Evolutionary conservation across 2,888 invertebrate genomes (phyloP).

Genomic region (Tortricodes alternella): DNA sequence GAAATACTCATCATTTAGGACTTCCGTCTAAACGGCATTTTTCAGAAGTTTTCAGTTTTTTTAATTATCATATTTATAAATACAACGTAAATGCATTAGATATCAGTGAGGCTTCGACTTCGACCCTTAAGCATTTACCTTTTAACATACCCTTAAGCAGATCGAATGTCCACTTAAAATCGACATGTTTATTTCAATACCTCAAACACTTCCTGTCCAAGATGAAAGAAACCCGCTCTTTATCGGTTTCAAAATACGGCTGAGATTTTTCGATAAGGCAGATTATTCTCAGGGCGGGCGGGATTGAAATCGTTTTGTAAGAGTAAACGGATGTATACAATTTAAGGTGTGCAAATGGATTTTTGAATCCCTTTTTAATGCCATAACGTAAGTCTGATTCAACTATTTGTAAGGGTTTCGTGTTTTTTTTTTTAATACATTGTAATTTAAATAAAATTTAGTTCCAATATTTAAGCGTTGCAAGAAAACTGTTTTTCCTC

Average conservation of each 20-base stretch:
- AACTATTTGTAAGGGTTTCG: no score
- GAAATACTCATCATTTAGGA: no score
- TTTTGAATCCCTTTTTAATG: constrained; percentile 13
- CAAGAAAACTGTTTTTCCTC: no score
- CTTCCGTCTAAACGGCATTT: background rate
- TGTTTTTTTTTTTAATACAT: no score
- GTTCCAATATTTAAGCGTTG: no score
- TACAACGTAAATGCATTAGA: background rate
- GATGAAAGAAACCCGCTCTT: constrained; percentile 27
- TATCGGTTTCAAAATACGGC: constrained; percentile 18
- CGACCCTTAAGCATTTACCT: background rate
- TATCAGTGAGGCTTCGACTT: background rate
- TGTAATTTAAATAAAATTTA: no score
- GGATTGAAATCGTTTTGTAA: constrained; percentile 18
- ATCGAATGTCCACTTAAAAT: background rate
- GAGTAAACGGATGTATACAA: constrained; percentile 23
- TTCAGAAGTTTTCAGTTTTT: background rate
- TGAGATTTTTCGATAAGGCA: constrained; percentile 17
- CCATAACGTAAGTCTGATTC: background rate
- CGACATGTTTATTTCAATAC: constrained; percentile 12
- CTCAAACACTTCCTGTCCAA: constrained; percentile 13
- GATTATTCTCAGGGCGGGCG: background rate
- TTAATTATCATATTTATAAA: background rate
- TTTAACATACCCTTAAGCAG: background rate
- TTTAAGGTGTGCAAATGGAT: constrained; percentile 27